A percentile compares a stretch with the other conserved stretches of the same genome.
Conservation (phyloP, 1,140 invertebrate species). For the Anoplophora glabripennis region DNA sequence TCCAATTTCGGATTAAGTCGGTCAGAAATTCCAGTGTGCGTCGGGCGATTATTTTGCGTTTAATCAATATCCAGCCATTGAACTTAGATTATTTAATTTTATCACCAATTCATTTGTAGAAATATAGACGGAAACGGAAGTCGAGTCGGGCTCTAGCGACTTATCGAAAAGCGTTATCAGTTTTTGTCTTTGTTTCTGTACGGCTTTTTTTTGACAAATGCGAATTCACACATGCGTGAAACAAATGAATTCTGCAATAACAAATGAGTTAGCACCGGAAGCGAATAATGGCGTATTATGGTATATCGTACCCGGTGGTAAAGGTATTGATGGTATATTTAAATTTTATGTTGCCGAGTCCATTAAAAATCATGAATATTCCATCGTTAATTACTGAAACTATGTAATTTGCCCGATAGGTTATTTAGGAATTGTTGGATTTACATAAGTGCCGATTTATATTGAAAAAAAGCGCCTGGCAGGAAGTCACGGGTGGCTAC, state of each 20-base stretch:
- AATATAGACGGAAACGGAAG: slow-evolving; percentile 39
- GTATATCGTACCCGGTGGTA: slow-evolving; percentile 17
- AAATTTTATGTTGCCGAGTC: slow-evolving; percentile 27
- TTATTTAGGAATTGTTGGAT: slow-evolving; percentile 13
- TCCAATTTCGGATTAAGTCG: too few species aligned
- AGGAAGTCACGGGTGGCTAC: too few species aligned
- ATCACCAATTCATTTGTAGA: slow-evolving; percentile 35
- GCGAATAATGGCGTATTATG: slow-evolving; percentile 39
- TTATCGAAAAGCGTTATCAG: slow-evolving; percentile 32
- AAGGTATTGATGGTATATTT: slow-evolving; percentile 34
- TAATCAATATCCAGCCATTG: slow-evolving; percentile 33
- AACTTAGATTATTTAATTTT: slow-evolving; percentile 36
- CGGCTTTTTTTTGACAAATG: slow-evolving; percentile 37
- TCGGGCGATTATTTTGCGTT: too few species aligned
- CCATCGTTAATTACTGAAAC: slow-evolving; percentile 18
- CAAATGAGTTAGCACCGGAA: slow-evolving; percentile 43
- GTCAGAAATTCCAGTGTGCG: too few species aligned
- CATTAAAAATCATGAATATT: slow-evolving; percentile 32
- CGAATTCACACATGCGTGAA: slow-evolving; percentile 42
- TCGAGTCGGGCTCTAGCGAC: slow-evolving; percentile 5
- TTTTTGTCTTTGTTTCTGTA: slow-evolving; percentile 31
- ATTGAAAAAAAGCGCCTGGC: slow-evolving; percentile 11
- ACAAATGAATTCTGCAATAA: slow-evolving; percentile 44
- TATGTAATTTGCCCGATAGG: slow-evolving; percentile 18
- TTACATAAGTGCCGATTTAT: slow-evolving; percentile 16